Percentiles rank a stretch among this genome's conserved stretches.
These are phyloP conservation scores for Anneissia japonica DNA, from an alignment of 35 echinoderm and acorn worm genomes.

Conservation along the genomic window DNA sequence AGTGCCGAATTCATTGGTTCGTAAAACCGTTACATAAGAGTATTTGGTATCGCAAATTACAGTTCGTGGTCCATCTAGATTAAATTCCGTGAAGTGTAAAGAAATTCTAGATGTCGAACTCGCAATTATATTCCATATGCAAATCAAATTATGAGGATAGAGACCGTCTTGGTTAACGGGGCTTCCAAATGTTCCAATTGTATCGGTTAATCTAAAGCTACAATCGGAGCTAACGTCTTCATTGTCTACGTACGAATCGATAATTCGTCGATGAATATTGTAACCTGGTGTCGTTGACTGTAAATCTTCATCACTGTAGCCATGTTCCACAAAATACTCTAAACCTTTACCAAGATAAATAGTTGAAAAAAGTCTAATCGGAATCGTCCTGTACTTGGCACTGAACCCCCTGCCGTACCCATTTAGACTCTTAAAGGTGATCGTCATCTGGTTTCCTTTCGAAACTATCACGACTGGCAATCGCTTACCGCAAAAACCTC, in stretches of 20 bases:
- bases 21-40: neutral
- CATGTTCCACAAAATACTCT: neutral
- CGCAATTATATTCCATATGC: neutral
- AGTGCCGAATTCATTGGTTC: neutral
- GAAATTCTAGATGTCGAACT: neutral
- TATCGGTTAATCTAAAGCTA: neutral
- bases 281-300: neutral
- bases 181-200: neutral
- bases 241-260: neutral
- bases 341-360: neutral
- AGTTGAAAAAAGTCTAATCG: neutral
- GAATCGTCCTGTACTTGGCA: neutral
- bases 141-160: neutral
- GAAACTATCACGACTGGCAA: neutral
- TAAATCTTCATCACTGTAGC: neutral
- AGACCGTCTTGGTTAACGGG: neutral
- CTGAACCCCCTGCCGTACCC: neutral
- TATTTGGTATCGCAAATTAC: conserved; percentile 1
- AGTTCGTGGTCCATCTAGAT: neutral
- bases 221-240: neutral
- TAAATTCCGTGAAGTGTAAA: neutral
- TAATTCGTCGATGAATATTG: neutral
- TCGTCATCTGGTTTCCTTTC: neutral
- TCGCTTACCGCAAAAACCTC: neutral
- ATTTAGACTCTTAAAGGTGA: neutral